Evolutionary conservation across 1,140 invertebrate genomes (phyloP), one percentile per base, ranked within the genome.

Genomic region (Thaumetopoea pityocampa): DNA sequence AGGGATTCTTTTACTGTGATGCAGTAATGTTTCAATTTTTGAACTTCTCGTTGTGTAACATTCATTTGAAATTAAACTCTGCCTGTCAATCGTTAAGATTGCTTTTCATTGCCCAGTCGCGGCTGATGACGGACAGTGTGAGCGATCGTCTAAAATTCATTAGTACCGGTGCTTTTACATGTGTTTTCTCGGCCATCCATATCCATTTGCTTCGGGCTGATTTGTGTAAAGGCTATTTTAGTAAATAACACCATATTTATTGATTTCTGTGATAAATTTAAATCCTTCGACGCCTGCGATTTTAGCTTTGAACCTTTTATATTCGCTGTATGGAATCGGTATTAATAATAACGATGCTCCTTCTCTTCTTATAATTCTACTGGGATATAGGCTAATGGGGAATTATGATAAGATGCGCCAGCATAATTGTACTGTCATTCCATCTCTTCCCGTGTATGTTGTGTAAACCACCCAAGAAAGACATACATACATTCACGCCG

Each of bases 141-240:
- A 11, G 4, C 28, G 30, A 49, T 45, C 38, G 40, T 45, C 59
- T 51, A 29, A 23, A 28, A 46, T 61, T 60, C 40, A 56, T 57
- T 61, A 57, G 68, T 70, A 70, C 32, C 55, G 55, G 70, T 53
- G 64, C 46, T 49, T 59, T 70, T 69, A 76, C 68, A 77, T 70
- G 64, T 72, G 70, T 77, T 74, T 67, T 67, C 59, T 64, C 67
- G 68, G 66, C 49, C 58, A 66, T 51, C 63, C 55, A 73, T 69
- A 73, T 71, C 51, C 70, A 72, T 79, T 79, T 74, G 63, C 65
- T 67, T 28, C 46, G 52, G 36, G 47, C 42, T 51, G 63, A 62
- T 67, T 67, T 64, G 64, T 65, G 67, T 71, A 57, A 43, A 61
- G 48, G 37, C 50, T 56, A 62, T 62, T 58, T 66, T 54, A 47